These are phyloP conservation scores for Drosophila saltans DNA, from an alignment of 1,140 invertebrate species.

Conservation along the genomic window DNA sequence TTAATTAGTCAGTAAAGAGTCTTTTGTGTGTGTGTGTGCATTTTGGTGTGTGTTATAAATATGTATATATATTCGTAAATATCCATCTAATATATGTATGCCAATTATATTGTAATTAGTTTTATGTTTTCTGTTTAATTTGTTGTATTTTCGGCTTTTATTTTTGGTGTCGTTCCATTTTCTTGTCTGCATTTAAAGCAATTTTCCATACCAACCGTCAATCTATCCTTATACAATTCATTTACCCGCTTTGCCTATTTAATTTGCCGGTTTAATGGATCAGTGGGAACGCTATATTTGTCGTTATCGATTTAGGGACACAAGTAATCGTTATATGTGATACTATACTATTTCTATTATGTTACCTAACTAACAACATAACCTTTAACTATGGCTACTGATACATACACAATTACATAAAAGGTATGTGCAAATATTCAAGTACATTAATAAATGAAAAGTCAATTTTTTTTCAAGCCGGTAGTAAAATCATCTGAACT, in stretches of 20 bases:
- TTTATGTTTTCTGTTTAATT: constrained; percentile 21
- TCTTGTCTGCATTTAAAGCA: background rate
- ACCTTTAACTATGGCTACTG: background rate
- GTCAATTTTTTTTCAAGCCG: too few species aligned
- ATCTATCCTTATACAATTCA: background rate
- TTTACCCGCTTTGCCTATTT: background rate
- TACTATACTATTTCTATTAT: background rate
- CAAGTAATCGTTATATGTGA: background rate
- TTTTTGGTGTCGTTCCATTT: background rate
- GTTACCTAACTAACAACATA: background rate
- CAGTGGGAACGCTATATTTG: too few species aligned
- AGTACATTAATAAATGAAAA: too few species aligned
- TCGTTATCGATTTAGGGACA: background rate
- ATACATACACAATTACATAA: background rate
- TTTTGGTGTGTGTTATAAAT: constrained; percentile 36
- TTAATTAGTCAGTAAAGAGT: constrained; percentile 3
- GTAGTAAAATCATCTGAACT: too few species aligned
- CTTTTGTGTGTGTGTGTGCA: constrained; percentile 15
- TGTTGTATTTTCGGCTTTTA: background rate
- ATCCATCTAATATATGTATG: constrained; percentile 1
- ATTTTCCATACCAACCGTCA: background rate
- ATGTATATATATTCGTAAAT: constrained; percentile 14
- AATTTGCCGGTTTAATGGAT: background rate
- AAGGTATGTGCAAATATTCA: too few species aligned
- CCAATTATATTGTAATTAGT: constrained; percentile 12